A percentile compares a stretch with the other conserved stretches of the same genome.
Conservation (phyloP, 2,113 vertebrate species). For the Copsychus sechellarum region DNA sequence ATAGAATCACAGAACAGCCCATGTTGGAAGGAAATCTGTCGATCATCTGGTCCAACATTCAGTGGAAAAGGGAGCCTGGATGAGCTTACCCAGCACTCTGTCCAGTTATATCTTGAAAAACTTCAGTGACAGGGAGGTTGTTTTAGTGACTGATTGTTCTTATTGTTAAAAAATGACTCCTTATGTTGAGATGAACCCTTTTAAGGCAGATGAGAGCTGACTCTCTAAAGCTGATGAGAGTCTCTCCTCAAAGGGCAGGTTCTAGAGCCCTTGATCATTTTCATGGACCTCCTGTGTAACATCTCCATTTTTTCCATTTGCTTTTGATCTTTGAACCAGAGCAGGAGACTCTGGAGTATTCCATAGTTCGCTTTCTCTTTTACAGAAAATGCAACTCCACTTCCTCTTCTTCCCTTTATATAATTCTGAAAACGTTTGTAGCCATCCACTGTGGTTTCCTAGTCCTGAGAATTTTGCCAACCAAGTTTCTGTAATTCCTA, state of each 20-base stretch:
- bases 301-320: background rate
- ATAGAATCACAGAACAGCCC: background rate
- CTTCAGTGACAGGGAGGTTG: background rate
- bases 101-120: background rate
- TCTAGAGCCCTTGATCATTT: background rate
- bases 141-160: background rate
- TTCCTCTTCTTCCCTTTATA: background rate
- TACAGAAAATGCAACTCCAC: background rate
- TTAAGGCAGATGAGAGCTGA: background rate
- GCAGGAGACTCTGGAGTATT: background rate
- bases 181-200: background rate
- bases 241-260: background rate
- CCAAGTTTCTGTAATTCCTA: background rate
- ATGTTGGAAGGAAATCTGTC: background rate
- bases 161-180: background rate
- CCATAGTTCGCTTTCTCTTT: background rate
- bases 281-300: background rate
- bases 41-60: background rate
- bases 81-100: background rate
- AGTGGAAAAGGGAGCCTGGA: background rate
- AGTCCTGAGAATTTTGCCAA: background rate
- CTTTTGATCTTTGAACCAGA: background rate
- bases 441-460: background rate
- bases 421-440: background rate
- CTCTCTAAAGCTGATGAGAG: background rate